Conservation (phyloP, 2,888 invertebrate genomes). For the Sicus ferrugineus region DNA sequence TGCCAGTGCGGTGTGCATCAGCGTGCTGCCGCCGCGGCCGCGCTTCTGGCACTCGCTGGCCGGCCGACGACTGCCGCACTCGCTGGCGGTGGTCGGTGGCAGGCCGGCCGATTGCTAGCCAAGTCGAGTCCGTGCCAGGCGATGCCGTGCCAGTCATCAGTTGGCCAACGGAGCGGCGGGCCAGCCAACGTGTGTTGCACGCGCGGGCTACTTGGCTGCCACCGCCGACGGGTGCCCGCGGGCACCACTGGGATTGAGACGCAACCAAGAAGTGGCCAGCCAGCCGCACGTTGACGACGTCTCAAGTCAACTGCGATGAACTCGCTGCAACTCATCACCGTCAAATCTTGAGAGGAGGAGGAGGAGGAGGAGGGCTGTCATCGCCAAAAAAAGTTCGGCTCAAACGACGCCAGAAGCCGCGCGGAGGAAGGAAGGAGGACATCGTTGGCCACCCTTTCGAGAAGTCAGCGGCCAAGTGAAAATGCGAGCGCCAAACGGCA, state of each 20-base stretch:
- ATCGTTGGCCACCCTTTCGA: constrained; percentile 48
- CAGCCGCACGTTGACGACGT: constrained; percentile 45
- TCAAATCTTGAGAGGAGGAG: constrained; percentile 32
- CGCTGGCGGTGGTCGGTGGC: constrained; percentile 23
- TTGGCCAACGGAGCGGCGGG: constrained; percentile 59
- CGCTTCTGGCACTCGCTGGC: constrained; percentile 27
- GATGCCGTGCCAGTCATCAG: constrained; percentile 55
- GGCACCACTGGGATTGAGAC: constrained; percentile 51
- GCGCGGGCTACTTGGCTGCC: constrained; percentile 42
- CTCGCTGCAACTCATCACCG: constrained; percentile 39
- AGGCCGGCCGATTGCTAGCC: constrained; percentile 4
- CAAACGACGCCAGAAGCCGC: constrained; percentile 25
- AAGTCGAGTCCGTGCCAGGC: constrained; percentile 9
- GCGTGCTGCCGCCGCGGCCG: constrained; percentile 21
- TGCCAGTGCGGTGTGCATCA: constrained; percentile 51
- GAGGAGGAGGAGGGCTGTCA: too few species aligned
- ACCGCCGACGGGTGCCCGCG: constrained; percentile 57
- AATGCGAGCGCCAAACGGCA: constrained; percentile 40
- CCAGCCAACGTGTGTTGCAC: constrained; percentile 46
- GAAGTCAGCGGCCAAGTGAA: constrained; percentile 41
- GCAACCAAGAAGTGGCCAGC: constrained; percentile 59
- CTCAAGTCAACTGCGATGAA: constrained; percentile 31
- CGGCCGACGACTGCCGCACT: constrained; percentile 24
- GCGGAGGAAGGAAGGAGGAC: constrained; percentile 10
- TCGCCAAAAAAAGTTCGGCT: constrained; percentile 29